Percentiles rank a stretch among this genome's conserved stretches.
Evolutionary conservation across 2,113 vertebrate species (phyloP).

Genomic region (Anser brachyrhynchus): DNA sequence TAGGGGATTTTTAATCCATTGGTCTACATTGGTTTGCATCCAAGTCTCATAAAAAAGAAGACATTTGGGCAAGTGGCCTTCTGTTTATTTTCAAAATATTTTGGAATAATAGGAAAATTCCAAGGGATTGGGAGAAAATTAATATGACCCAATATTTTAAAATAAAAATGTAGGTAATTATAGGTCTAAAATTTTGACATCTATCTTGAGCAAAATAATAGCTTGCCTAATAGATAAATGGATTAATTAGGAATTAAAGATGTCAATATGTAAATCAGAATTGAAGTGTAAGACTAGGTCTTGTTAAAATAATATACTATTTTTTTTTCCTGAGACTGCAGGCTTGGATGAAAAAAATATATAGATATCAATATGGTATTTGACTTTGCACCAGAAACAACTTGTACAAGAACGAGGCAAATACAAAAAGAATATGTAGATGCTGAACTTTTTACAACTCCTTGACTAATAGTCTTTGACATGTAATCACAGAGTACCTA

Average conservation of each 20-base stretch:
- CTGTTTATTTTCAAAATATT: neutral
- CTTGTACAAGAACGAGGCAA: neutral
- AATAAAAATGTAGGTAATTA: neutral
- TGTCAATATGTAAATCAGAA: neutral
- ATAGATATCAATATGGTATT: neutral
- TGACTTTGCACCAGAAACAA: slow-evolving; percentile 18
- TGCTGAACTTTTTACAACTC: slow-evolving; percentile 40
- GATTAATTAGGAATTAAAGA: neutral
- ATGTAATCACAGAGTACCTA: slow-evolving; percentile 6
- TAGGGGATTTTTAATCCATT: neutral
- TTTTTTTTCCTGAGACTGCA: neutral
- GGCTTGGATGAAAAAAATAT: neutral
- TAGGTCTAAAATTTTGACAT: neutral
- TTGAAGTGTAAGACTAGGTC: neutral
- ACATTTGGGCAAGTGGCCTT: neutral
- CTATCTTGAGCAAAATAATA: fast-evolving
- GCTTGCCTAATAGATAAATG: neutral
- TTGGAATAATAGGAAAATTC: neutral
- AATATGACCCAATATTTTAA: neutral
- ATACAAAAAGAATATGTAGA: neutral
- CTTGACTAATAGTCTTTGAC: slow-evolving; percentile 39
- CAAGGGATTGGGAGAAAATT: neutral
- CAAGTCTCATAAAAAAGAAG: neutral
- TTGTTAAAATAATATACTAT: neutral
- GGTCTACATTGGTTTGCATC: neutral